Percentiles rank a stretch among this genome's conserved stretches.
Conservation (phyloP, 2,113 vertebrate species). For the Pseudorectes ferrugineus region DNA sequence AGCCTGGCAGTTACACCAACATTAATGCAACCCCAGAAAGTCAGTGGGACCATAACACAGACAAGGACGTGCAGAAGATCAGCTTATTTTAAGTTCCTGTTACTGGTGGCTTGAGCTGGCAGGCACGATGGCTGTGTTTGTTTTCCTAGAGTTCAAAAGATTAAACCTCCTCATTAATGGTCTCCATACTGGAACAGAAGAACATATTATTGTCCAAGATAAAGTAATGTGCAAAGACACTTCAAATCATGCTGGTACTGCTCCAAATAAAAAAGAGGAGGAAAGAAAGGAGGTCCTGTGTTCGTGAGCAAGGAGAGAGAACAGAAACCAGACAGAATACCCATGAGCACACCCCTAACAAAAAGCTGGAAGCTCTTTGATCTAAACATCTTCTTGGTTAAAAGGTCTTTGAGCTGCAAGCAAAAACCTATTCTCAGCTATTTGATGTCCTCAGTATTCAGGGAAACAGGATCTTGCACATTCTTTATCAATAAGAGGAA, state of each 20-base stretch:
- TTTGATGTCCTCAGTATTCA: constrained; percentile 14
- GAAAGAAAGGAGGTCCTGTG: background rate
- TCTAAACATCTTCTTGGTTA: background rate
- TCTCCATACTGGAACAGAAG: background rate
- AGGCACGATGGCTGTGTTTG: background rate
- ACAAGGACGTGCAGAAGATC: background rate
- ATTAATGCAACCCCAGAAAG: background rate
- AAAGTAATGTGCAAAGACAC: background rate
- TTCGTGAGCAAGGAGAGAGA: background rate
- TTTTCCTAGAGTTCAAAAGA: background rate
- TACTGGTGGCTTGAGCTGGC: background rate
- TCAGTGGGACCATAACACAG: background rate
- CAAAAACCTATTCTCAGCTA: constrained; percentile 5
- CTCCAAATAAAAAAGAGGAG: background rate
- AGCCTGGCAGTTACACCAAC: background rate
- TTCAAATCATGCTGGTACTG: background rate
- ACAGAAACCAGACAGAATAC: background rate
- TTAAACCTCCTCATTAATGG: background rate
- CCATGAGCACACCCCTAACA: background rate
- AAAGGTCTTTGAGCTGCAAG: constrained; percentile 37
- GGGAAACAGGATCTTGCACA: constrained; percentile 59
- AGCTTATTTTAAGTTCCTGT: background rate
- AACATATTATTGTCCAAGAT: background rate
- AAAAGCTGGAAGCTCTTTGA: constrained; percentile 20
- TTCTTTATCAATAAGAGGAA: constrained; percentile 50